Conservation (phyloP, 2,113 vertebrate genomes). For the Plotosus lineatus region DNA sequence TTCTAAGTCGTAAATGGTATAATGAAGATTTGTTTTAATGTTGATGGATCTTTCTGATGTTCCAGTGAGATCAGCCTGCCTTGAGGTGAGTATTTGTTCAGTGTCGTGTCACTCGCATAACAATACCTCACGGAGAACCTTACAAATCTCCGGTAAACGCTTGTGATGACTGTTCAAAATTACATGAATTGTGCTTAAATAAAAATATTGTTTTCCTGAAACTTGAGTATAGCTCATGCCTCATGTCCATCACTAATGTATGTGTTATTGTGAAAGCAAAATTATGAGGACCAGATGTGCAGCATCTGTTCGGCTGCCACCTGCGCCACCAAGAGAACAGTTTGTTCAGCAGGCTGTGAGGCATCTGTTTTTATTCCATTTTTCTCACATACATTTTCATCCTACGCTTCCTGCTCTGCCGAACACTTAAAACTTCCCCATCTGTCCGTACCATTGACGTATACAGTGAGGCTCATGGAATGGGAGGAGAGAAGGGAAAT, state of each 20-base stretch:
- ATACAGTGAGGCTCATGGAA: conserved; percentile 28
- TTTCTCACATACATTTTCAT: conserved; percentile 22
- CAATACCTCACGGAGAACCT: too few relatives aligned
- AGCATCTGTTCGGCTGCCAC: conserved; percentile 5
- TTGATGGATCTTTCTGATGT: too few relatives aligned
- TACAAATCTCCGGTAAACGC: not conserved
- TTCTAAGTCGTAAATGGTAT: too few relatives aligned
- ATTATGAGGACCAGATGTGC: conserved; percentile 36
- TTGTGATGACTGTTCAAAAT: not conserved
- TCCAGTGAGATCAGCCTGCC: too few relatives aligned
- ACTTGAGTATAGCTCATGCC: not conserved
- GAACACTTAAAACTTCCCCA: not conserved
- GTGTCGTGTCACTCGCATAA: too few relatives aligned
- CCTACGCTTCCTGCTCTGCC: not conserved
- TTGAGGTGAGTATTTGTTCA: too few relatives aligned
- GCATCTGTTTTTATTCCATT: not conserved
- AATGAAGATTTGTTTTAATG: too few relatives aligned
- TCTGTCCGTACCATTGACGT: conserved; percentile 38
- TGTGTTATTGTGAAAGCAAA: conserved; percentile 26
- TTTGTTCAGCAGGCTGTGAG: conserved; percentile 29
- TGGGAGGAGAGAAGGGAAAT: conserved; percentile 43
- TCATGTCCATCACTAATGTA: not conserved
- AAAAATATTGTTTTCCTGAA: not conserved
- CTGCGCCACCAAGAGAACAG: conserved; percentile 29
- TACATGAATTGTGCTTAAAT: not conserved